Conservation (phyloP, 2,113 vertebrate species). For the Ictidomys tridecemlineatus region DNA sequence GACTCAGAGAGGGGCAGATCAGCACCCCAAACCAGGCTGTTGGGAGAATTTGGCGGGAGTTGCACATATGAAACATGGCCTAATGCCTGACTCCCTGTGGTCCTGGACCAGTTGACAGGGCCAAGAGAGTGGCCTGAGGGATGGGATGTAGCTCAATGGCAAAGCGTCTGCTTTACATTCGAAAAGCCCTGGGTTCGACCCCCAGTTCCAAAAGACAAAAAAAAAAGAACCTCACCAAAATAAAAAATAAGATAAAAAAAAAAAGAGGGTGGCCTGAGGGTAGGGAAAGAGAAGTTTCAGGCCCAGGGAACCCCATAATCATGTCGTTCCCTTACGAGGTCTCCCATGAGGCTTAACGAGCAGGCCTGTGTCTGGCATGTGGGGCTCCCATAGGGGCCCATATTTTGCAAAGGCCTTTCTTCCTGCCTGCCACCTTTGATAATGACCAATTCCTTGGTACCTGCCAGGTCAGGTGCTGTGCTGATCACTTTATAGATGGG, state of each 20-base stretch:
- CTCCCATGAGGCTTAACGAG: constrained; percentile 82
- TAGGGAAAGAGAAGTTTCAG: not conserved
- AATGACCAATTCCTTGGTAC: not conserved
- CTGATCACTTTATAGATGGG: not conserved
- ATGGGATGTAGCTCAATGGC: too few species aligned
- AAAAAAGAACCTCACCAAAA: too few species aligned
- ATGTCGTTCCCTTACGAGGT: constrained; percentile 55
- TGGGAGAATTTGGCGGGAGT: not conserved
- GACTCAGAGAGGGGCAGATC: not conserved
- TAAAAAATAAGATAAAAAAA: too few species aligned
- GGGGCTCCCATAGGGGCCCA: not conserved
- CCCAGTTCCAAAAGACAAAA: too few species aligned
- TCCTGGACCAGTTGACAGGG: not conserved
- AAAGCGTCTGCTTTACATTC: too few species aligned
- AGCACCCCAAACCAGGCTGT: not conserved
- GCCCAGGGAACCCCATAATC: not conserved
- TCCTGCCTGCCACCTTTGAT: too few species aligned
- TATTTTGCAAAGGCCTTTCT: not conserved
- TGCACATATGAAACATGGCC: not conserved
- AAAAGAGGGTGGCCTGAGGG: not conserved
- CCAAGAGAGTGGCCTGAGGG: not conserved
- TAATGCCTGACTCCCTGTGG: not conserved
- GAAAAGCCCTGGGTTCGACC: too few species aligned
- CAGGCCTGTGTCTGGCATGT: not conserved
- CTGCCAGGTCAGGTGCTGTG: not conserved